Evolutionary conservation across 1,140 invertebrate species (phyloP).

Genomic region (Amphibalanus amphitrite): DNA sequence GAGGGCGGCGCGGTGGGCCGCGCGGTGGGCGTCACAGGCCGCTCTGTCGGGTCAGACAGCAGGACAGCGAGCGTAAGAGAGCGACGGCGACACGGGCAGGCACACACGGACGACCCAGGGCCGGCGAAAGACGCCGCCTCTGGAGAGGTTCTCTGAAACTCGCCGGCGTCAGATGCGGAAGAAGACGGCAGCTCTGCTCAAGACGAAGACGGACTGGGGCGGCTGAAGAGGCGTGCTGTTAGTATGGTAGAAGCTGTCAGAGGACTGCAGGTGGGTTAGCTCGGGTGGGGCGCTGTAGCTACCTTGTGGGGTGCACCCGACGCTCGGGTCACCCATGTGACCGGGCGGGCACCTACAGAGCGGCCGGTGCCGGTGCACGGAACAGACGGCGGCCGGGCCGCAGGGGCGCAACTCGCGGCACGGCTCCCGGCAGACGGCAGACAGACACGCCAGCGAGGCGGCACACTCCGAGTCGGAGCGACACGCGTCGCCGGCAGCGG

Average conservation of each 20-base stretch:
- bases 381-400: constrained; percentile 19
- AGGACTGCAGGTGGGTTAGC: not conserved
- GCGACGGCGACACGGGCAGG: not conserved
- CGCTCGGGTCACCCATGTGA: constrained; percentile 41
- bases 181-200: not conserved
- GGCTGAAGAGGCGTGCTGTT: not conserved
- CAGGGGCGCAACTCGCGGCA: constrained; percentile 22
- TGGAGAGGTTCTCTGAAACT: not conserved
- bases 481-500: not conserved
- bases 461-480: constrained; percentile 17
- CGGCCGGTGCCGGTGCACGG: constrained; percentile 51
- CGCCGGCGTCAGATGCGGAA: not conserved
- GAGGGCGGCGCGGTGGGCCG: constrained; percentile 7
- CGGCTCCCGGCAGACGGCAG: constrained; percentile 17
- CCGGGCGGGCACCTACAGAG: constrained; percentile 49
- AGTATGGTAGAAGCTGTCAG: not conserved
- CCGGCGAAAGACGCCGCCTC: not conserved
- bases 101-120: not conserved
- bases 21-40: not conserved
- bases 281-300: not conserved
- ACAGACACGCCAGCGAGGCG: constrained; percentile 16
- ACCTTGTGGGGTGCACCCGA: constrained; percentile 7
- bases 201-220: not conserved
- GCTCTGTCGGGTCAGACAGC: not conserved
- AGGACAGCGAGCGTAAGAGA: not conserved